Percentiles rank a stretch among this genome's conserved stretches.
These are phyloP conservation scores for Catonia carolina DNA, from an alignment of 2,888 invertebrate genomes.

Conservation along the genomic window DNA sequence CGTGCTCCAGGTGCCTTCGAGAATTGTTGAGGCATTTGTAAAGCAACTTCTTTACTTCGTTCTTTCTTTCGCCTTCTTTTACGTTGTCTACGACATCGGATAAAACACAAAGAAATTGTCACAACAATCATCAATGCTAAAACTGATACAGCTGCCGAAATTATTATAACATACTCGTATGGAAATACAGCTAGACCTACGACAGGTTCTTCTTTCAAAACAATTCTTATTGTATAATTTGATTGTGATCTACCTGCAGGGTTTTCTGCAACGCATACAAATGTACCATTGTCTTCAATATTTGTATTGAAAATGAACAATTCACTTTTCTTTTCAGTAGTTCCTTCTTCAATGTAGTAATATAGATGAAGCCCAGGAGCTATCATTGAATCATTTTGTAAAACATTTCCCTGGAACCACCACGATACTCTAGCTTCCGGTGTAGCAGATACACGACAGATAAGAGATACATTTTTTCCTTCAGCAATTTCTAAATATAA, in stretches of 20 bases:
- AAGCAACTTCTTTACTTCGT: conserved; percentile 54
- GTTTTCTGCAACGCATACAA: conserved; percentile 79
- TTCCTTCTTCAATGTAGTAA: conserved; percentile 65
- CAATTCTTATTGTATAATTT: conserved; percentile 72
- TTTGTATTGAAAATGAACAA: conserved; percentile 70
- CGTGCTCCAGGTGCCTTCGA: conserved; percentile 31
- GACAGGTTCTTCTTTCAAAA: conserved; percentile 65
- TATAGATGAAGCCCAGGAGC: conserved; percentile 60
- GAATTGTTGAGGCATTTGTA: conserved; percentile 45
- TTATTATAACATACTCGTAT: conserved; percentile 62
- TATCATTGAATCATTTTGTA: conserved; percentile 66
- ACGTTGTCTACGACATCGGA: conserved; percentile 40
- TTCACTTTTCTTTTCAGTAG: conserved; percentile 68
- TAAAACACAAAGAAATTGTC: conserved; percentile 32
- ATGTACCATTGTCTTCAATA: conserved; percentile 76
- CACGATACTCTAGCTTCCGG: conserved; percentile 77
- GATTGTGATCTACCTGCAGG: conserved; percentile 70
- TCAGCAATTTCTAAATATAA: conserved; percentile 69
- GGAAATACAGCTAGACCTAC: conserved; percentile 62
- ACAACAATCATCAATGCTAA: conserved; percentile 54
- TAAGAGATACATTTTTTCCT: conserved; percentile 72
- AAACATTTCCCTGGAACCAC: conserved; percentile 74
- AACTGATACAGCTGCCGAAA: conserved; percentile 60
- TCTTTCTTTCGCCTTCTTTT: conserved; percentile 53
- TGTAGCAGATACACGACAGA: conserved; percentile 71